Base-by-base conservation (phyloP, 2,888 invertebrate species). In the Steinernema hermaphroditum region DNA sequence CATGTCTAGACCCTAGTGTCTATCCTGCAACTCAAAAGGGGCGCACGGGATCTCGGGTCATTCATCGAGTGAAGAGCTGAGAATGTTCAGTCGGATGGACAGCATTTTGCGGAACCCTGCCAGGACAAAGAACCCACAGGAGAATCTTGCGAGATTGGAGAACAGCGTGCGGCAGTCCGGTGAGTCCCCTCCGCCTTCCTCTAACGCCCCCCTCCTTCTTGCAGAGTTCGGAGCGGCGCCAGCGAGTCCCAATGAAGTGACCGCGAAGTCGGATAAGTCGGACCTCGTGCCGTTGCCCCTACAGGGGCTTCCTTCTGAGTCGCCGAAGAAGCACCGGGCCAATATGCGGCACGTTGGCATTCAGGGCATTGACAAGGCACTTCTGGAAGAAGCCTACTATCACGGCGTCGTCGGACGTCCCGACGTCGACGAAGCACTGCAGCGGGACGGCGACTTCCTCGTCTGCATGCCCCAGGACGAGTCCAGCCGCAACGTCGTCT, bases 61-160 rank as follows among this genome's bases (percentile, higher is more conserved):
- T n/a, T n/a, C n/a, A n/a, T n/a, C n/a, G n/a, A n/a, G n/a, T n/a
- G n/a, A n/a, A n/a, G n/a, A n/a, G n/a, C n/a, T n/a, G n/a, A n/a
- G n/a, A n/a, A 54, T 54, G 54, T 24, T 54, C 54, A 54, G 27
- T 27, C 54, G 54, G 24, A 54, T 49, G 49, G 49, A 49, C 54
- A 24, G 27, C 54, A 54, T 54, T 22, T 54, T 54, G 19, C 22
- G 27, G 19, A 54, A 27, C 54, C 24, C 54, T 6, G 19, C 27
- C 6, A 16, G 54, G 24, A 54, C 54, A 19, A 22, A 14, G 19
- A 54, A 22, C 27, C 22, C 9, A 24, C n/a, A 46, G 6, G 46
- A 46, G 46, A 46, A 46, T 16, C 46, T 19, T 19, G 9, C 46
- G 46, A 46, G 16, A 12, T 16, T n/a, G 4, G 46, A 46, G 16